Base-by-base conservation (phyloP, 2,888 invertebrate species). In the Acleris emargana region DNA sequence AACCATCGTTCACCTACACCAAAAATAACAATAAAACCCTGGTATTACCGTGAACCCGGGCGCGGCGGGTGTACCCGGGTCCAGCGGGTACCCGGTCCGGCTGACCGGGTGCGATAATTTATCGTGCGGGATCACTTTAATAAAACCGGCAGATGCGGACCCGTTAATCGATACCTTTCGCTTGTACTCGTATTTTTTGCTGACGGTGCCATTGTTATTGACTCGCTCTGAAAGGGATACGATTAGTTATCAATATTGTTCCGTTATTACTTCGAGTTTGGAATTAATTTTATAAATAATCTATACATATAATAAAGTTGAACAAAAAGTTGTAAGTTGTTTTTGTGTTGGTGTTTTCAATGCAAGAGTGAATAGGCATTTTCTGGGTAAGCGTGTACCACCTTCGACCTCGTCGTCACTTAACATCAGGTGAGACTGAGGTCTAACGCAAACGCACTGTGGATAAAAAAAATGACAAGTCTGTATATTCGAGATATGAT, bases 121-220 rank as follows among this genome's bases (percentile, higher is more conserved):
- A 64, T 59, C 6, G 47, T 53, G 32, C 47, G 20, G 58, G 49
- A 58, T 58, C 58, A 50, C 54, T 54, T 62, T 62, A 62, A 62
- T 62, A 62, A 62, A 54, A 62, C 45, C 47, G 38, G 45, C 61
- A 54, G 61, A 54, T 53, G 61, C 5, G 57, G 57, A 32, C 53
- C 60, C 61, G 45, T 32, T 62, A 62, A 62, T 62, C 61, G 61
- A 62, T 53, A 47, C 22, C 32, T 45, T 57, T 57, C 20, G 38
- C 49, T 62, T 47, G 61, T 53, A 22, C 38, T 62, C 61, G 42
- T 54, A 62, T 62, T 54, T 62, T 62, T 62, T 38, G 61, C 53
- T 62, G 61, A 62, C 61, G 61, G 25, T 22, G 53, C 22, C 54
- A 49, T 16, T 62, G 49, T 49, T 62, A 38, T 54, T 62, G n/a